Base-by-base conservation (phyloP, 2,888 invertebrate genomes). In the Empis livida region DNA sequence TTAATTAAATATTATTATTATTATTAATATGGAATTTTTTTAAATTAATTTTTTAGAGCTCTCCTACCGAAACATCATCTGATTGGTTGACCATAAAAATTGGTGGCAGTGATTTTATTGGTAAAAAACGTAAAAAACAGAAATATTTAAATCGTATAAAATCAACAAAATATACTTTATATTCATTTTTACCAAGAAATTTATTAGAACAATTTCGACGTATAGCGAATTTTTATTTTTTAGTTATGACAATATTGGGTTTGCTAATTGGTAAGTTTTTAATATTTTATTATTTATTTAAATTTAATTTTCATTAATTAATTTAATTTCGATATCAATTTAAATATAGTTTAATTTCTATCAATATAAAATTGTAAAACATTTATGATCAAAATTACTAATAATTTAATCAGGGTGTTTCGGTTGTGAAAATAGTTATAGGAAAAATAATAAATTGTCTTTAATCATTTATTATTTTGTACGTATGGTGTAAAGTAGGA, bases 161-260 rank as follows among this genome's bases (percentile, higher is more conserved):
- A 61, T 78, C 77, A 1, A 77, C 79, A 44, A 80, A 89, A 76
- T 90, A 90, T 63, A 82, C 86, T 11, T 46, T 82, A 50, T 77
- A 83, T 67, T 83, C 79, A 65, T 90, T 90, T 67, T 54, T 89
- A 50, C 87, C 87, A 42, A 84, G 84, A 70, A 90, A 89, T 70
- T 67, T 91, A 41, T 72, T 80, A 56, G 88, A 89, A 61, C 90
- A 91, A 71, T 88, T 90, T 66, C 75, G 84, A 15, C 75, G 90
- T 45, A 74, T 88, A 44, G 89, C 86, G 53, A 90, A 89, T 70
- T 86, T 88, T 64, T 90, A 89, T 65, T 90, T 90, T 63, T 73
- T 90, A 35, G 68, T 81, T 35, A 80, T 86, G 56, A 79, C 83
- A 10, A 70, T 86, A 15, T 76, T 88, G 48, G 77, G 85, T 51